Conservation (phyloP, 2,888 invertebrate genomes). For the Chouioia cunea region DNA sequence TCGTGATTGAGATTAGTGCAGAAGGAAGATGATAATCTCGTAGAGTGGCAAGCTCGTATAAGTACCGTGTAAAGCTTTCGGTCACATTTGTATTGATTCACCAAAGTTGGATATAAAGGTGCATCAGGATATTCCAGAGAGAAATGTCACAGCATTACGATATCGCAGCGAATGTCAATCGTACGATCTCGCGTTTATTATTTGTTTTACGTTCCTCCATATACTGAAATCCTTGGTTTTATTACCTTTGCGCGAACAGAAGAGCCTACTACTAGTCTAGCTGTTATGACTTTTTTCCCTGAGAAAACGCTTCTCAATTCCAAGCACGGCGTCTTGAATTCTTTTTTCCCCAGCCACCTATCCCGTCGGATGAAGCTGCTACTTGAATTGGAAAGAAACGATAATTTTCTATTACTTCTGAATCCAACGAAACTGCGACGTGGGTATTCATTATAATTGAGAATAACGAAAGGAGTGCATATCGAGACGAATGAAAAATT, state of each 20-base stretch:
- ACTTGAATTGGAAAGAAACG: background rate
- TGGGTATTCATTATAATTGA: too few relatives aligned
- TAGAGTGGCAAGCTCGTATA: background rate
- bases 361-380: background rate
- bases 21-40: constrained; percentile 2
- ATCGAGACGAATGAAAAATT: too few relatives aligned
- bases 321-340: background rate
- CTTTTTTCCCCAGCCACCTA: background rate
- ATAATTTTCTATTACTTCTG: background rate
- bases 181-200: background rate
- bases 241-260: too few relatives aligned
- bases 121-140: too few relatives aligned
- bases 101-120: background rate
- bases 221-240: too few relatives aligned
- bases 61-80: constrained; percentile 6
- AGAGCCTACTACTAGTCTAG: background rate
- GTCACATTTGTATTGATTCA: constrained; percentile 24
- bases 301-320: constrained; percentile 15
- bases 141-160: background rate
- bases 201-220: background rate
- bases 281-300: background rate
- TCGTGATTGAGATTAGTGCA: too few relatives aligned
- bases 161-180: background rate
- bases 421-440: too few relatives aligned
- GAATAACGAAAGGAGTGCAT: too few relatives aligned